Base-by-base conservation (phyloP, 2,888 invertebrate species). In the Papilio demoleus region DNA sequence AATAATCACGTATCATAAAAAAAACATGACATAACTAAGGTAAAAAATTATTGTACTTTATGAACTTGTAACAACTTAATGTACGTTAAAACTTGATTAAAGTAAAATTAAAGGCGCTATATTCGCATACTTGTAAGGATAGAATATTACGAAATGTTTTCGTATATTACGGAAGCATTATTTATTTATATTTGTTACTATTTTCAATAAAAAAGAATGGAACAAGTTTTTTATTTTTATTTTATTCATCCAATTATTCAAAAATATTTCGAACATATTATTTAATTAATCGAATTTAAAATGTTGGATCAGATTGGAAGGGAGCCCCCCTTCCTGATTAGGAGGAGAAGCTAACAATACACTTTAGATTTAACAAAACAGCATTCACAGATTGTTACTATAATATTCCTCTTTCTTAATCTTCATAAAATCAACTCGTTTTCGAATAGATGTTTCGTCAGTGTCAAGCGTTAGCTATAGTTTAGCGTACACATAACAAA, bases 81-180 rank as follows among this genome's bases (percentile, higher is more conserved):
- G 61, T 56, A 69, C 36, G 45, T 69, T 45, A 58, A 65, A 17
- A 8, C 9, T 63, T 36, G 38, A 64, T 38, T 53, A 31, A 56
- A 65, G 22, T 58, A 60, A 56, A 17, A 61, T 14, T 65, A 62
- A 65, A 60, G 65, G 65, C 65, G 53, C 65, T 69, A 53, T 65
- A 65, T 59, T 59, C 64, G 58, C 42, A 58, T 56, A 65, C n/a
- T 70, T 66, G 65, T 70, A 67, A 67, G 67, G 45, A 69, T 67
- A 68, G 59, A 53, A 70, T 73, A 70, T 36, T 66, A 63, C 72
- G 72, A 74, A 73, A 47, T 62, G 69, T 66, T 65, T 90, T 77
- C 90, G 88, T 91, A 90, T 90, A 91, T 92, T 92, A 91, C 84
- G 90, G 86, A 85, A 77, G 77, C 79, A 75, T 79, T 86, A 84